phyloP scores from a whole-genome alignment of 1,140 invertebrate genomes.

The Saccostrea echinata region DNA sequence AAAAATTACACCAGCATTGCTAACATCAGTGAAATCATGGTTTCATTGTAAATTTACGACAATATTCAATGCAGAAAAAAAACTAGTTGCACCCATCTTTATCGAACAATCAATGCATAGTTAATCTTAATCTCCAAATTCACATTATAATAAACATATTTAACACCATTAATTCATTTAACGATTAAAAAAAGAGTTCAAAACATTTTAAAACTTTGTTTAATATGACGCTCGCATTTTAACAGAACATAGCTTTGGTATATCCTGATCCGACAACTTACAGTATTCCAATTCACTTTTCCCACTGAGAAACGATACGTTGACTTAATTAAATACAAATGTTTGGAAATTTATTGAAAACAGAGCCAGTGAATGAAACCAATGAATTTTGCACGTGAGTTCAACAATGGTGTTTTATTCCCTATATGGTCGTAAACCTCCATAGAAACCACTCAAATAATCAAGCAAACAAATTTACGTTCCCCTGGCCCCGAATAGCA shows the following conservation, averaged over 20 bases:
- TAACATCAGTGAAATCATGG: no score
- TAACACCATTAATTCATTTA: no score
- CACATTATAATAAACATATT: no score
- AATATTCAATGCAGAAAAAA: no score
- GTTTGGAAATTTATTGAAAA: constrained; percentile 38
- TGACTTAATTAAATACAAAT: constrained; percentile 36
- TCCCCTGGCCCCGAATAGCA: not conserved
- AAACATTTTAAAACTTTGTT: no score
- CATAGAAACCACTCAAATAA: constrained; percentile 35
- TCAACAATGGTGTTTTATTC: constrained; percentile 29
- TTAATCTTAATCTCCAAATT: no score
- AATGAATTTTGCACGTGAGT: constrained; percentile 38
- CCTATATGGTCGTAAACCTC: not conserved
- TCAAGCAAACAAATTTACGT: constrained; percentile 35
- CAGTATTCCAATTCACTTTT: not conserved
- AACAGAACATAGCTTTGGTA: not conserved
- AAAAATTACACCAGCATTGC: no score
- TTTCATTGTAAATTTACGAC: no score
- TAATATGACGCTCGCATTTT: no score
- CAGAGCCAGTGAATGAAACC: constrained; percentile 31
- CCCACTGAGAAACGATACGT: not conserved
- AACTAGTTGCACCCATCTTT: no score
- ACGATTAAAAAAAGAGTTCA: no score
- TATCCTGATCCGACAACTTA: not conserved
- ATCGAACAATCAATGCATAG: no score